These are phyloP conservation scores for Oncorhynchus keta DNA, from an alignment of 2,113 vertebrate genomes.

Conservation along the genomic window DNA sequence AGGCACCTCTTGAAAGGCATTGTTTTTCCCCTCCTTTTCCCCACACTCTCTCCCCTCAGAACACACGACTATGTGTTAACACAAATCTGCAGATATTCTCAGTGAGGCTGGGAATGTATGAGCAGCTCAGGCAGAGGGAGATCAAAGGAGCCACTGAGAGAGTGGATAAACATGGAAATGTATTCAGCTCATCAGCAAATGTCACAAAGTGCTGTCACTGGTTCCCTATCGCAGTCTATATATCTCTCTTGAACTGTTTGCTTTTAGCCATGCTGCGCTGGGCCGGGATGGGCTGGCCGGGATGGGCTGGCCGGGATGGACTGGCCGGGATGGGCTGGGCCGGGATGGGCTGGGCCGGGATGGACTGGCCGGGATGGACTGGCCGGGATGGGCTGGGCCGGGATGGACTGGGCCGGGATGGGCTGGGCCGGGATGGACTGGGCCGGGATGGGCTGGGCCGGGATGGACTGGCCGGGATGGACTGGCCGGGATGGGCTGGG, in stretches of 20 bases:
- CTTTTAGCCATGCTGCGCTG: conserved; percentile 48
- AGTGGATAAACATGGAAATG: conserved; percentile 56
- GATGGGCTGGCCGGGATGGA: conserved; percentile 32
- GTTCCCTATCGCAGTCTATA: conserved; percentile 46
- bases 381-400: too few species aligned
- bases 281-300: conserved; percentile 38
- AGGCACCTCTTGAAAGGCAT: conserved; percentile 36
- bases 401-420: too few species aligned
- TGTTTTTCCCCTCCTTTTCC: not conserved
- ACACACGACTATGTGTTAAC: not conserved
- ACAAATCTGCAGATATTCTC: conserved; percentile 23
- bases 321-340: too few species aligned
- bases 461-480: conserved; percentile 18
- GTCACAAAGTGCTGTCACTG: conserved; percentile 44
- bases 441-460: conserved; percentile 13
- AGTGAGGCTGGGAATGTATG: conserved; percentile 43
- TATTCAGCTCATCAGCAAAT: conserved; percentile 61
- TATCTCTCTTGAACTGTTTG: conserved; percentile 44
- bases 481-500: too few species aligned
- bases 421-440: too few species aligned
- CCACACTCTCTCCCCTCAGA: not conserved
- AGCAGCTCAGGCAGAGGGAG: conserved; percentile 33
- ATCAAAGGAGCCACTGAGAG: conserved; percentile 62
- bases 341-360: too few species aligned
- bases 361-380: too few species aligned